phyloP scores from a whole-genome alignment of 2,888 invertebrate genomes.

The Megalurothrips usitatus region DNA sequence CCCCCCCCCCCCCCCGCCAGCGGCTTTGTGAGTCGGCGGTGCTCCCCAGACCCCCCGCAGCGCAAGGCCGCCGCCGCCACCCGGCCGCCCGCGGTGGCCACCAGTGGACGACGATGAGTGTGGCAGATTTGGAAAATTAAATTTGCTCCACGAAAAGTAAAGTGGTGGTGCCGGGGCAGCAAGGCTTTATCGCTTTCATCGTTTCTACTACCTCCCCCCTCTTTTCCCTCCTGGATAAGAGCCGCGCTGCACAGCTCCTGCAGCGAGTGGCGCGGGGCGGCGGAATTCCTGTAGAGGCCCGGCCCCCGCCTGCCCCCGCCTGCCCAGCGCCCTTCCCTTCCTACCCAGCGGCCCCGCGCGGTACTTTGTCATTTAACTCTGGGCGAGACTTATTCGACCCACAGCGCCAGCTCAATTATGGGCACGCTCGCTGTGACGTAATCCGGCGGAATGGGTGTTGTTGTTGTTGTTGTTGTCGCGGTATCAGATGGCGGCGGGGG shows the following conservation, averaged over 20 bases:
- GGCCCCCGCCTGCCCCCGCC: too few species aligned
- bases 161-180: not conserved
- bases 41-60: too few species aligned
- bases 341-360: not conserved
- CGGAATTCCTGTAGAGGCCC: not conserved
- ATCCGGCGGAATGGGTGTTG: not conserved
- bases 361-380: not conserved
- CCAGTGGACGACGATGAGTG: not conserved
- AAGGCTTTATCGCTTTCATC: too few species aligned
- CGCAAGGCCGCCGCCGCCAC: not conserved
- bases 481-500: too few species aligned
- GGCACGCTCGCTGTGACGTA: not conserved
- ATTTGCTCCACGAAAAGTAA: conserved; percentile 6
- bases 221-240: not conserved
- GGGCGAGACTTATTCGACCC: not conserved
- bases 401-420: not conserved
- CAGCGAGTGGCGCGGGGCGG: not conserved
- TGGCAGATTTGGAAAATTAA: conserved; percentile 20
- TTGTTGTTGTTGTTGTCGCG: too few species aligned
- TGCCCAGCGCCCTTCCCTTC: not conserved
- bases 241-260: not conserved
- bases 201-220: not conserved
- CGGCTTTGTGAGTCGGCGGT: too few species aligned
- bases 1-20: too few species aligned
- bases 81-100: not conserved